Conservation (phyloP, 2,888 invertebrate species). For the Tetragonula carbonaria region DNA sequence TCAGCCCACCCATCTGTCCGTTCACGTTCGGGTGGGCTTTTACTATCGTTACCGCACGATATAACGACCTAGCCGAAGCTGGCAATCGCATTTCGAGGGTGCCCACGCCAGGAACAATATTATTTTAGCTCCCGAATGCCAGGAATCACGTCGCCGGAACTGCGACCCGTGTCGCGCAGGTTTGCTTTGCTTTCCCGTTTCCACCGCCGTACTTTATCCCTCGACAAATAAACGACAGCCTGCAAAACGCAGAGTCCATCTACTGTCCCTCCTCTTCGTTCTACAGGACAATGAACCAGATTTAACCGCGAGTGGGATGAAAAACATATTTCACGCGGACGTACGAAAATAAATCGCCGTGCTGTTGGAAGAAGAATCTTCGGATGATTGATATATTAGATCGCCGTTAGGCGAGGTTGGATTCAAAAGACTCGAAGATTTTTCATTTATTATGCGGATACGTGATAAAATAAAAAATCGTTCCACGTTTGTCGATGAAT, state of each 20-base stretch:
- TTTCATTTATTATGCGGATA: no score
- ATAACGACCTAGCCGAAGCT: constrained; percentile 39
- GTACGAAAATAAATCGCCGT: constrained; percentile 8
- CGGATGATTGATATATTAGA: not conserved
- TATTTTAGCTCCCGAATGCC: constrained; percentile 73
- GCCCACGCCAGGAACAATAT: constrained; percentile 73
- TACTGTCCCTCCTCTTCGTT: constrained; percentile 26
- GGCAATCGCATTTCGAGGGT: constrained; percentile 68
- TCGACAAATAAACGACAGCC: constrained; percentile 67
- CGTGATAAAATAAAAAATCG: no score
- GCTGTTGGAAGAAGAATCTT: not conserved
- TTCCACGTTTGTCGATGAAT: no score
- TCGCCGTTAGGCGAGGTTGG: not conserved
- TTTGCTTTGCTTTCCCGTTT: constrained; percentile 67
- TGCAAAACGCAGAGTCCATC: constrained; percentile 50
- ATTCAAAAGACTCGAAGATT: no score
- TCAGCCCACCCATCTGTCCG: constrained; percentile 68
- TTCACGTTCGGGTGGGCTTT: constrained; percentile 37
- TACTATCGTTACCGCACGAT: constrained; percentile 47
- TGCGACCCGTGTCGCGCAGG: constrained; percentile 24
- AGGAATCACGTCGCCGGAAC: constrained; percentile 64
- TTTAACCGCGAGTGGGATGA: constrained; percentile 20
- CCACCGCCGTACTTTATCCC: constrained; percentile 42
- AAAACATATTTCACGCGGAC: constrained; percentile 13
- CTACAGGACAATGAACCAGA: constrained; percentile 48